These are phyloP conservation scores for Calameuta filiformis DNA, from an alignment of 2,888 invertebrate genomes.

Conservation along the genomic window DNA sequence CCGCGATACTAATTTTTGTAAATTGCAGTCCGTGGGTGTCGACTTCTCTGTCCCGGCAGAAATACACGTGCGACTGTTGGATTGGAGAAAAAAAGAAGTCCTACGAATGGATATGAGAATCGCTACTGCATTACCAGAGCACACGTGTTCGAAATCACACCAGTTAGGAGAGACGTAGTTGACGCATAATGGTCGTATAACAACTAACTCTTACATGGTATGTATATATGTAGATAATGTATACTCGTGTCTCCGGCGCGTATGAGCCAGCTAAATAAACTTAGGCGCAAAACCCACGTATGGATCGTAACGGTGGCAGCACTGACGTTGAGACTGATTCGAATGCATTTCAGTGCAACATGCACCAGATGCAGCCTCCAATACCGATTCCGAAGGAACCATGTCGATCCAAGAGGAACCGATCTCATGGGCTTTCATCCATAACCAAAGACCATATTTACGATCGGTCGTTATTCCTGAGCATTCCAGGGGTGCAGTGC, in stretches of 20 bases:
- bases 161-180: background rate
- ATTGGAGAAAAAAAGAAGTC: background rate
- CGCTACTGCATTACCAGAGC: background rate
- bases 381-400: background rate
- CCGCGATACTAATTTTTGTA: background rate
- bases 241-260: conserved; percentile 24
- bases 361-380: background rate
- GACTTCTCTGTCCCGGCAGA: background rate
- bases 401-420: background rate
- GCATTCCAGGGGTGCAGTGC: background rate
- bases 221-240: conserved; percentile 8
- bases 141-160: conserved; percentile 5
- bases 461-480: conserved; percentile 8
- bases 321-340: background rate
- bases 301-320: conserved; percentile 33
- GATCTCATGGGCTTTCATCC: background rate
- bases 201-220: conserved; percentile 23
- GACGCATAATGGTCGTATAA: conserved; percentile 14
- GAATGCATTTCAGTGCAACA: background rate
- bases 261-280: conserved; percentile 37
- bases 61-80: background rate
- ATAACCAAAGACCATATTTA: background rate
- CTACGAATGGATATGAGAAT: conserved; percentile 1
- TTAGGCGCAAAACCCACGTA: conserved; percentile 28
- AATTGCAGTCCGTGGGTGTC: background rate